Conservation (phyloP, 2,797 vertebrate genomes). For the Sebastes itinus region DNA sequence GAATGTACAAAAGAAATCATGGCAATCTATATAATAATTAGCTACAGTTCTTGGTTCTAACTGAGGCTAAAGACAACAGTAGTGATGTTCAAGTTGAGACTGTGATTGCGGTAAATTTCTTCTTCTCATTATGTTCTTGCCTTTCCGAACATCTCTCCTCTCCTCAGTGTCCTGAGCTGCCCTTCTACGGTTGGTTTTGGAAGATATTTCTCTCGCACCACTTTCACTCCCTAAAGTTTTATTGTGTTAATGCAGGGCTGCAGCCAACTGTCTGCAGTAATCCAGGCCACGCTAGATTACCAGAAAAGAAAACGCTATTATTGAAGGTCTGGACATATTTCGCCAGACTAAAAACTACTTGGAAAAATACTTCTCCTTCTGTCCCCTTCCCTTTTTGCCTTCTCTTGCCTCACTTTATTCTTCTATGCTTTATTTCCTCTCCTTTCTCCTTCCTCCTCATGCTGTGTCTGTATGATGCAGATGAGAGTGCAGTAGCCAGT, state of each 20-base stretch:
- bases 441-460: constrained; percentile 9
- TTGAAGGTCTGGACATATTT: constrained; percentile 34
- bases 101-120: neutral
- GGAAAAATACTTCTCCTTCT: constrained; percentile 65
- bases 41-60: neutral
- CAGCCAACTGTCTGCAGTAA: constrained; percentile 55
- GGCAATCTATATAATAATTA: neutral
- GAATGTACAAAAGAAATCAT: neutral
- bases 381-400: constrained; percentile 29
- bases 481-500: constrained; percentile 41
- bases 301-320: constrained; percentile 69
- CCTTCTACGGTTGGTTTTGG: constrained; percentile 37
- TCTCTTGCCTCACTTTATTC: constrained; percentile 31
- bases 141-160: neutral
- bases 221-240: constrained; percentile 59
- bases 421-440: neutral
- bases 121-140: neutral
- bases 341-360: neutral
- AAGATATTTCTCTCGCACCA: constrained; percentile 41
- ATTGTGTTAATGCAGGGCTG: constrained; percentile 62
- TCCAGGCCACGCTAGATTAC: constrained; percentile 61
- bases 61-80: neutral
- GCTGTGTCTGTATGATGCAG: constrained; percentile 46
- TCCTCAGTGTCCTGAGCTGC: constrained; percentile 49
- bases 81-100: neutral